These are phyloP conservation scores for Drosophila histrio DNA, from an alignment of 2,888 invertebrate genomes.

Conservation along the genomic window DNA sequence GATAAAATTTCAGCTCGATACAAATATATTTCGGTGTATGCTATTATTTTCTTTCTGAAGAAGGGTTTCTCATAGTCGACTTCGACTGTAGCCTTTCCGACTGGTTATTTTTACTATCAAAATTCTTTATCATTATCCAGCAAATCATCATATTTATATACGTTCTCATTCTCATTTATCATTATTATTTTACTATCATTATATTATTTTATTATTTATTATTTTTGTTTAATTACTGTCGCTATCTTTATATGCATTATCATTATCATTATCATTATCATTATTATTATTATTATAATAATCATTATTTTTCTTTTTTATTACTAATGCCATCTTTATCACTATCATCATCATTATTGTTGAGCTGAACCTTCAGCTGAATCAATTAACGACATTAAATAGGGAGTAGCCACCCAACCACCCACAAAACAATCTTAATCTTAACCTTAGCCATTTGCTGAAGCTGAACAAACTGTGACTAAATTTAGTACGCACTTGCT, in stretches of 20 bases:
- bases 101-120: no score
- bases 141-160: no score
- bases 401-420: not conserved
- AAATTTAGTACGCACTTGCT: constrained; percentile 24
- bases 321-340: not conserved
- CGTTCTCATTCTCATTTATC: no score
- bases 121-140: no score
- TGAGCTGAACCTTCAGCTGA: constrained; percentile 1
- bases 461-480: constrained; percentile 11
- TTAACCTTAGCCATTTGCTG: not conserved
- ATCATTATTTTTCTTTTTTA: not conserved
- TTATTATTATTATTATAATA: not conserved
- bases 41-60: no score
- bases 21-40: no score
- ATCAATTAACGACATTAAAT: constrained; percentile 36
- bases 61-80: no score
- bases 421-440: not conserved
- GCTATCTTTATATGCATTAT: not conserved
- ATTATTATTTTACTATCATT: not conserved
- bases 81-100: no score
- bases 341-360: not conserved
- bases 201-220: no score
- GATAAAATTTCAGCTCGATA: no score
- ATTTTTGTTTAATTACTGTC: no score
- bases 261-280: not conserved